Base-by-base conservation (phyloP, 2,888 invertebrate species). In the Clistopyga incitator region DNA sequence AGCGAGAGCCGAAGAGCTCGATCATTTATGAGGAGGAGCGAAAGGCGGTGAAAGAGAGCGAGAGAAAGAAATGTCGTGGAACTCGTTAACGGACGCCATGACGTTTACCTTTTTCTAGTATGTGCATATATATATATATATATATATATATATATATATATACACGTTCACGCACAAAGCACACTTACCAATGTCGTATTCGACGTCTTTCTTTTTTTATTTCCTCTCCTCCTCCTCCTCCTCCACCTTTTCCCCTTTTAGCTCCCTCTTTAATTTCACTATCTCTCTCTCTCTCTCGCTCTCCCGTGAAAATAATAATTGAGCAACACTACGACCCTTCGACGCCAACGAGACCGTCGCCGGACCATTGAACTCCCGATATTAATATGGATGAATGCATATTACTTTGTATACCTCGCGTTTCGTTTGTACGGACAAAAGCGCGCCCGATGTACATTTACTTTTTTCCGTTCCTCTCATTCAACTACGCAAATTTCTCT, bases 321-420 rank as follows among this genome's bases (percentile, higher is more conserved):
- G 78, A 76, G 74, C 59, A 52, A 42, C 72, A 42, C 52, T 13
- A 47, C 68, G 74, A 70, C 70, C 68, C 52, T 82, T 78, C 56
- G 65, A 75, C 64, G 74, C 52, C 70, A 42, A 54, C 54, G 29
- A 54, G n/a, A 67, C n/a, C 15, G 56, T 10, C 68, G 18, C 18
- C 67, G 20, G 64, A 71, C 47, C 71, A 75, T 78, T 78, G 78
- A 78, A 82, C 71, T 56, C 65, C 47, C 45, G 72, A 64, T 78
- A 82, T 82, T 71, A 78, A 82, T 75, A 82, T 70, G 75, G 72
- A 78, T 67, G 74, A 75, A 75, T 54, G 38, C 64, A 65, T 52
- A 68, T 65, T 59, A 54, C 45, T 38, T 42, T 70, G 59, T 50
- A 38, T 56, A 47, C 29, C 45, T 11, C 67, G 15, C 38, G 29